Percentiles rank a stretch among this genome's conserved stretches.
Conservation (phyloP, 2,888 invertebrate species). For the Trisateles emortualis region DNA sequence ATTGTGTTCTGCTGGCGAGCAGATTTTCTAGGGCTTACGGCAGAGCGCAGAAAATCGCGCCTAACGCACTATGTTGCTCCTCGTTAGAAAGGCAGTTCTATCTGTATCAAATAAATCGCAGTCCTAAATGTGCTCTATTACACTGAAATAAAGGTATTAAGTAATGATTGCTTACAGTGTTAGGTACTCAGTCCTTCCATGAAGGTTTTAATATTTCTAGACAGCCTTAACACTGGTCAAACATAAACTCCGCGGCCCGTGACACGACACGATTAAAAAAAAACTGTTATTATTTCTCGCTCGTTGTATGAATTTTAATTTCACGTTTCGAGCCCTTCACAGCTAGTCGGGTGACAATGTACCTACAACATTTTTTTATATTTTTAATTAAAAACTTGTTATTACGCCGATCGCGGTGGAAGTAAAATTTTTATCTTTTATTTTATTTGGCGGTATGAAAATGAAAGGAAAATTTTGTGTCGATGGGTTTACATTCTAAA, state of each 20-base stretch:
- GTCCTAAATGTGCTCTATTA: no score
- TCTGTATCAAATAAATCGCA: no score
- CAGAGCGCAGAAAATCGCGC: no score
- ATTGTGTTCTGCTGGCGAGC: no score
- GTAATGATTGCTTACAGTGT: no score
- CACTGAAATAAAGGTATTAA: no score
- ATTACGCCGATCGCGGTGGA: slow-evolving; percentile 9
- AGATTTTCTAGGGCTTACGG: no score
- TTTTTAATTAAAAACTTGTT: slow-evolving; percentile 20
- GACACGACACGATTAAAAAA: not conserved
- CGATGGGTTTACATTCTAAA: not conserved
- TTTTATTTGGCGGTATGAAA: not conserved
- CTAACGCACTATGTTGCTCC: no score
- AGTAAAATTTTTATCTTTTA: slow-evolving; percentile 4
- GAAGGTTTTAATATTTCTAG: no score
- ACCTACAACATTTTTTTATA: slow-evolving; percentile 3
- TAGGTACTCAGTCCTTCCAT: no score
- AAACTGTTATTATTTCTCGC: slow-evolving; percentile 1
- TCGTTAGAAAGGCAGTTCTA: no score
- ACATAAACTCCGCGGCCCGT: not conserved
- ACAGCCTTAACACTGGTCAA: not conserved
- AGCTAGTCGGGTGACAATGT: slow-evolving; percentile 7
- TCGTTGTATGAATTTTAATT: slow-evolving; percentile 15
- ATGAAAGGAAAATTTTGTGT: not conserved
- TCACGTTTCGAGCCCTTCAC: slow-evolving; percentile 3